Conservation (phyloP, 2,797 vertebrate species). For the Tadarida brasiliensis region DNA sequence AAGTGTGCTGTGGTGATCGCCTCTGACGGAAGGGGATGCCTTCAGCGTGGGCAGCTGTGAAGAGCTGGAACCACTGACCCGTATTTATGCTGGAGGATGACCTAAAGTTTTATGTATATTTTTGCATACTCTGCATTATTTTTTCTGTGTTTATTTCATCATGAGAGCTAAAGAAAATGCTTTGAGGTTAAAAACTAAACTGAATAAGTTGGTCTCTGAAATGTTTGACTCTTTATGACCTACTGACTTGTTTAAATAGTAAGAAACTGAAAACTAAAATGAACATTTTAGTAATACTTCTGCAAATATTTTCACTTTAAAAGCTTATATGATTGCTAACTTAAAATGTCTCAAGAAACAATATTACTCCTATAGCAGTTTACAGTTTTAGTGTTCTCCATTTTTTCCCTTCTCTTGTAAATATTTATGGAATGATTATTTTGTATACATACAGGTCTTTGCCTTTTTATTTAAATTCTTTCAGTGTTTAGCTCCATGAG, state of each 20-base stretch:
- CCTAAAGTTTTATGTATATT: slow-evolving; percentile 56
- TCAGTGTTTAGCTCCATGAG: slow-evolving; percentile 86
- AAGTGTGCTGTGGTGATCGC: slow-evolving; percentile 96
- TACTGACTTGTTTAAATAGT: slow-evolving; percentile 88
- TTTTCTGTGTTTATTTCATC: slow-evolving; percentile 86
- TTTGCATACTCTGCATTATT: slow-evolving; percentile 42
- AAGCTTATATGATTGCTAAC: slow-evolving; percentile 86
- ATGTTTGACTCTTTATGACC: slow-evolving; percentile 85
- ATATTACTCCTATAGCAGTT: slow-evolving; percentile 84
- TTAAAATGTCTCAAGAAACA: slow-evolving; percentile 83
- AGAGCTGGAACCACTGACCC: slow-evolving; percentile 96
- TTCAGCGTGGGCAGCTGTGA: slow-evolving; percentile 98
- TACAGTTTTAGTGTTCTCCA: slow-evolving; percentile 85
- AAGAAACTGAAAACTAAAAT: slow-evolving; percentile 86
- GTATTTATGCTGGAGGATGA: slow-evolving; percentile 97
- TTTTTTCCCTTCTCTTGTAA: slow-evolving; percentile 88
- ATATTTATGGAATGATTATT: slow-evolving; percentile 87
- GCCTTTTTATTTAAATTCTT: slow-evolving; percentile 88
- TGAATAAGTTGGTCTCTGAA: slow-evolving; percentile 87
- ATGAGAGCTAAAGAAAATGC: slow-evolving; percentile 84
- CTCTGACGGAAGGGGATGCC: slow-evolving; percentile 95
- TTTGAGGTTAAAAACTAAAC: slow-evolving; percentile 86
- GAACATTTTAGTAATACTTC: slow-evolving; percentile 81
- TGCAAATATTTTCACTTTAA: slow-evolving; percentile 86
- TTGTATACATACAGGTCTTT: slow-evolving; percentile 88